These are phyloP conservation scores for Porites evermanni DNA, from an alignment of 92 coral and sea anemone genomes.

Conservation along the genomic window DNA sequence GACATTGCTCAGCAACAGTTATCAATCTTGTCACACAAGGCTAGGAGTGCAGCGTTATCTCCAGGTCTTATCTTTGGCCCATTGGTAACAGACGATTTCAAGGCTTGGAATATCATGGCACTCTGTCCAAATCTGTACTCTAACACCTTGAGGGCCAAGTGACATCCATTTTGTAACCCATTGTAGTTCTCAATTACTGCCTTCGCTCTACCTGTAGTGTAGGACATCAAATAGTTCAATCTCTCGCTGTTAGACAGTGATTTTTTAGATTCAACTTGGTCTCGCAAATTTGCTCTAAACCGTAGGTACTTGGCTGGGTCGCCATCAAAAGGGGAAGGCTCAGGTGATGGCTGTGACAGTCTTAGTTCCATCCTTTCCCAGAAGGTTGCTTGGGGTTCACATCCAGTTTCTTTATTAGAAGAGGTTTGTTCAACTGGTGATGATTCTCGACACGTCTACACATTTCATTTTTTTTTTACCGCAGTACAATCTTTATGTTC, in stretches of 20 bases:
- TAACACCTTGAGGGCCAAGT: constrained; percentile 48
- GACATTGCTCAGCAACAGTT: neutral
- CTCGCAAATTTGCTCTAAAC: constrained; percentile 46
- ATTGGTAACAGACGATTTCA: constrained; percentile 28
- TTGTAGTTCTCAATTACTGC: too few relatives aligned
- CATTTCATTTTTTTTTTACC: neutral
- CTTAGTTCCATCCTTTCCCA: neutral
- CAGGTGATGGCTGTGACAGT: neutral
- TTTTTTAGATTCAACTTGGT: constrained; percentile 34
- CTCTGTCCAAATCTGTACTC: constrained; percentile 56
- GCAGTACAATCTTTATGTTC: neutral
- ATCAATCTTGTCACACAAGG: too few relatives aligned
- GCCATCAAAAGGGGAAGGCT: neutral
- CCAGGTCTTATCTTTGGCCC: too few relatives aligned
- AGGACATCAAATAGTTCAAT: too few relatives aligned
- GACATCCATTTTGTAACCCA: constrained; percentile 26
- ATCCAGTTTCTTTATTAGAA: too few relatives aligned
- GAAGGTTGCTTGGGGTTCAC: too few relatives aligned
- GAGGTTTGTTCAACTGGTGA: too few relatives aligned
- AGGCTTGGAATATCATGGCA: constrained; percentile 51
- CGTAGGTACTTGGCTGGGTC: too few relatives aligned
- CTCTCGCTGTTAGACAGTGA: neutral
- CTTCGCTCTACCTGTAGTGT: too few relatives aligned
- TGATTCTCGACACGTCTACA: neutral
- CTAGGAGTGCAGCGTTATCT: too few relatives aligned